Evolutionary conservation across 2,113 vertebrate genomes (phyloP), one percentile per base, ranked within the genome.

Genomic region (Cebus imitator): DNA sequence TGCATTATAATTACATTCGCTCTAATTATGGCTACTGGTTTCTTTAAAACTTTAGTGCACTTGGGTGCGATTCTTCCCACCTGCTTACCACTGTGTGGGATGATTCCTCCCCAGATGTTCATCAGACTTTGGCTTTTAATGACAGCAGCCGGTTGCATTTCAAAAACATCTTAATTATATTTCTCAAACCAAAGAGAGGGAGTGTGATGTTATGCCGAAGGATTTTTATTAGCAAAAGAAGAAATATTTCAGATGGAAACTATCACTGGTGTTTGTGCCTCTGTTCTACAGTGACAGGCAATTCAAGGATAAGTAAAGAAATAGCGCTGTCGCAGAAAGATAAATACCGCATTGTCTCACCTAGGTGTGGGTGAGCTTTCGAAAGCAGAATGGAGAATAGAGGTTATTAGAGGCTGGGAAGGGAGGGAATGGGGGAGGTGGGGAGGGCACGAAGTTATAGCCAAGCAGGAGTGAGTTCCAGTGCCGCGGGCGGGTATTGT

Each of bases 11-110:
- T 94, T 86, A 66, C 14, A 90, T 93, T 55, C 61, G 72, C 66
- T 79, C 57, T 95, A 91, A 70, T 70, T 96, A 86, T 94, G 93
- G 37, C 50, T 52, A 25, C 48, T 76, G 2, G 85, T 91, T 90
- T 92, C 79, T 48, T 76, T 32, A 84, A 90, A 13, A 23, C 72
- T 40, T 82, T 30, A 90, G 1, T 21, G 73, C 58, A n/a, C 70
- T 96, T 76, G 25, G 66, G 32, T 25, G n/a, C n/a, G 1, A 61
- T 32, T 90, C 21, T 93, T 97, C 70, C 75, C 90, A 70, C 90
- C 73, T 0, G 0, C 35, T 87, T 70, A 45, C 48, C 57, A 12
- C 50, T 96, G 87, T 91, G 6, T 8, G 5, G 10, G 70, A 17
- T 21, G 0, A 87, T 85, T 98, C 88, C 85, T 20, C 64, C 72